A percentile compares a stretch with the other conserved stretches of the same genome.
These are phyloP conservation scores for Scartelaos histophorus DNA, from an alignment of 2,113 vertebrate species.

Conservation along the genomic window DNA sequence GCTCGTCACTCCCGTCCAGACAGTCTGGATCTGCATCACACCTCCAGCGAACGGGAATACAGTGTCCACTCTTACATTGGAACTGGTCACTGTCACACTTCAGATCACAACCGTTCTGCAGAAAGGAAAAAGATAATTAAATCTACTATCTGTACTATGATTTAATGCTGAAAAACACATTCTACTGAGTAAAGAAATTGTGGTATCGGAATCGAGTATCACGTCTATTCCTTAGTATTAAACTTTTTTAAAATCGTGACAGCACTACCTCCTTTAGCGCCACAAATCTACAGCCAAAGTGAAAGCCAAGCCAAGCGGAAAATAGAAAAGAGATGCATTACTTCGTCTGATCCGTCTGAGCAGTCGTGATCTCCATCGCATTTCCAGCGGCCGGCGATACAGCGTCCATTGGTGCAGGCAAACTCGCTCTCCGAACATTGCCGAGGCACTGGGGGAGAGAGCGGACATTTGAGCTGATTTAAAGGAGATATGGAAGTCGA, in stretches of 20 bases:
- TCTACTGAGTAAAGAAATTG: too few species aligned
- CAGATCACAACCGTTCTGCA: slow-evolving; percentile 88
- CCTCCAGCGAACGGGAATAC: slow-evolving; percentile 94
- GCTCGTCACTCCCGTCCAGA: slow-evolving; percentile 93
- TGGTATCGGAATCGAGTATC: too few species aligned
- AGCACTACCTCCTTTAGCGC: too few species aligned
- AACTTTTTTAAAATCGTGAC: too few species aligned
- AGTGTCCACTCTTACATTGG: slow-evolving; percentile 93
- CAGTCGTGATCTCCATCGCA: slow-evolving; percentile 97
- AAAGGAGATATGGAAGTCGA: background rate
- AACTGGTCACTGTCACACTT: slow-evolving; percentile 95
- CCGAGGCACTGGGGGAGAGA: slow-evolving; percentile 81
- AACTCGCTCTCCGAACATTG: slow-evolving; percentile 97
- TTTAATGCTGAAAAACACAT: too few species aligned
- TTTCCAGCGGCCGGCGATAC: slow-evolving; percentile 96
- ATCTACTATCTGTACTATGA: too few species aligned
- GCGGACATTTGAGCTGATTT: slow-evolving; percentile 5
- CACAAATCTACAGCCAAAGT: background rate
- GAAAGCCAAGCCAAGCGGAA: background rate
- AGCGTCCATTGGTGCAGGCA: slow-evolving; percentile 92
- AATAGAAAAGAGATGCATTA: slow-evolving; percentile 30
- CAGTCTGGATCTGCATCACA: slow-evolving; percentile 91
- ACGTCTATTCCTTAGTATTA: too few species aligned
- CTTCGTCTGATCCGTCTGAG: slow-evolving; percentile 93
- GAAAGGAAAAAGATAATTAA: background rate